phyloP scores from a whole-genome alignment of 35 echinoderm and acorn worm genomes.

The Patiria miniata region DNA sequence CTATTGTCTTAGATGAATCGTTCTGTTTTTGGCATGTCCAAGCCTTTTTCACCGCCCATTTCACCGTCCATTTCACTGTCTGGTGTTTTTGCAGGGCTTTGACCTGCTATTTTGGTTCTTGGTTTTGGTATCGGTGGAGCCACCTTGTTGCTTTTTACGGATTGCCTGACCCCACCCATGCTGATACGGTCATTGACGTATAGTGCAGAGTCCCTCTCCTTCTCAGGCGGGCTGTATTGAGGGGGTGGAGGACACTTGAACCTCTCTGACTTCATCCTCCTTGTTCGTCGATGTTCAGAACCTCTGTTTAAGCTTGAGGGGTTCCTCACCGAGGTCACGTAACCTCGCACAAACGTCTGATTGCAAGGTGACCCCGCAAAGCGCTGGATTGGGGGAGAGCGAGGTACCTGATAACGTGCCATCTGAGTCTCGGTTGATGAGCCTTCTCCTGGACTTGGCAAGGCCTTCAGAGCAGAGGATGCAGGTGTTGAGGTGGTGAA shows the following conservation, averaged over 20 bases:
- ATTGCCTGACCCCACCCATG: background rate
- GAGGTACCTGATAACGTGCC: background rate
- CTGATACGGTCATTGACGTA: background rate
- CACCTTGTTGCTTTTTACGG: background rate
- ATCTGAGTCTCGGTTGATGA: background rate
- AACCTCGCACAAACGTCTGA: background rate
- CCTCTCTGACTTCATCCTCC: background rate
- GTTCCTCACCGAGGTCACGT: background rate
- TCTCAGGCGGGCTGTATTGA: background rate
- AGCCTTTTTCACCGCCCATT: too few relatives aligned
- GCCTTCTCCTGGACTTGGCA: background rate
- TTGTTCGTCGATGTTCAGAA: background rate
- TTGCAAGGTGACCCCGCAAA: background rate
- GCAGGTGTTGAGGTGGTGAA: background rate
- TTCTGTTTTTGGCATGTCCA: too few relatives aligned
- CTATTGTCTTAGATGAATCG: too few relatives aligned
- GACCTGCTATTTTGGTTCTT: background rate
- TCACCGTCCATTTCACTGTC: too few relatives aligned
- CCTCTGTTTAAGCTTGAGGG: background rate
- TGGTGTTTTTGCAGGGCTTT: too few relatives aligned
- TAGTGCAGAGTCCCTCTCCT: background rate
- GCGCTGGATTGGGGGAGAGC: background rate
- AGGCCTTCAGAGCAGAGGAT: background rate
- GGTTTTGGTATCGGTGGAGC: constrained; percentile 4
- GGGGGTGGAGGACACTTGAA: constrained; percentile 1